Base-by-base conservation (phyloP, 2,888 invertebrate species). In the Protophormia terraenovae region DNA sequence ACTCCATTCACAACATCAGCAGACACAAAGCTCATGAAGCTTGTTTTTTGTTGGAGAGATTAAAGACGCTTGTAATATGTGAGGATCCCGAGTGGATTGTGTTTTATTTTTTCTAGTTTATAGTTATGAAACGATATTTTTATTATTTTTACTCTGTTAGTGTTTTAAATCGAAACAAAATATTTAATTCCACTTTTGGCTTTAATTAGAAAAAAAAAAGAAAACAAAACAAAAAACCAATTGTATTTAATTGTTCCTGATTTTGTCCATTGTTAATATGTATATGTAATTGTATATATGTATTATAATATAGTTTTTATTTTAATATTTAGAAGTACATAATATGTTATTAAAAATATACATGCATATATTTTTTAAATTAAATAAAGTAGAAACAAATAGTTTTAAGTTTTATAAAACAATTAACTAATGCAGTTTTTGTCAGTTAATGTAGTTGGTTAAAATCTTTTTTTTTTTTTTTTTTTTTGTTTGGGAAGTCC, bases 391-490 rank as follows among this genome's bases (percentile, higher is more conserved):
- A 62, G 32, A 32, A 29, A 77, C 32, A 24, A 60, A 16, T 78
- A 78, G 60, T 19, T 22, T 29, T 79, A 79, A 79, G 79, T 72
- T 71, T 72, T 47, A 77, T 67, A 67, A 50, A 64, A 64, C 12
- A 67, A 47, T 14, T 10, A 16, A 19, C 10, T 19, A 47, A 47
- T 19, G 41, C 12, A n/a, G 14, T 41, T 41, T 41, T 12, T 5
- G 14, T 41, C 4, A 0, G 4, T n/a, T n/a, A n/a, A n/a, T n/a
- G n/a, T n/a, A n/a, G n/a, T n/a, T n/a, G n/a, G n/a, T n/a, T n/a
- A n/a, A n/a, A n/a, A n/a, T n/a, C n/a, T n/a, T n/a, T n/a, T n/a
- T n/a, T n/a, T n/a, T n/a, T n/a, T n/a, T n/a, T n/a, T n/a, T n/a
- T n/a, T n/a, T n/a, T n/a, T n/a, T n/a, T n/a, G n/a, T n/a, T n/a